phyloP scores from a whole-genome alignment of 1,140 invertebrate genomes.

The Semibalanus balanoides region DNA sequence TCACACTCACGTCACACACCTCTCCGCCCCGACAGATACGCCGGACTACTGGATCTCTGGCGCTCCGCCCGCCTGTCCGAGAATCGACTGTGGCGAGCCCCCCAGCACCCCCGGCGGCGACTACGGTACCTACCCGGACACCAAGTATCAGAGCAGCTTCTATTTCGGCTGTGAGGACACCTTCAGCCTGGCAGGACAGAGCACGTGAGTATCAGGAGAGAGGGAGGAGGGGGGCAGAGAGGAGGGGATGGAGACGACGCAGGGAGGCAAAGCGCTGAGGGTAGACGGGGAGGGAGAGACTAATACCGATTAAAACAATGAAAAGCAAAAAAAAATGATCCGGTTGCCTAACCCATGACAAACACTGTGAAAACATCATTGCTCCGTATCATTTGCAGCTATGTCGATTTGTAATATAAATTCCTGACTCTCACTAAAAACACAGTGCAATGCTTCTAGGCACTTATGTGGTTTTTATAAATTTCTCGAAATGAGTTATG shows the following conservation, averaged over 20 bases:
- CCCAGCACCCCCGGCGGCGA: conserved; percentile 79
- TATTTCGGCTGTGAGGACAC: conserved; percentile 92
- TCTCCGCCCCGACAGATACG: conserved; percentile 43
- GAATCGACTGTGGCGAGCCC: conserved; percentile 72
- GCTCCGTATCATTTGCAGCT: too few relatives aligned
- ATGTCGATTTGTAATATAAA: too few relatives aligned
- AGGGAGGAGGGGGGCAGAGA: not conserved
- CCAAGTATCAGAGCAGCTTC: conserved; percentile 79
- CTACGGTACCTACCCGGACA: conserved; percentile 74
- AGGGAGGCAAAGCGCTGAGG: too few relatives aligned
- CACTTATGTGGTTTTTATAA: too few relatives aligned
- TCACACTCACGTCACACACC: conserved; percentile 10
- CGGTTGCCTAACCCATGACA: too few relatives aligned
- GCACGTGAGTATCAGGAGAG: conserved; percentile 49
- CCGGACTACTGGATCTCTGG: conserved; percentile 88
- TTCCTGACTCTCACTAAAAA: too few relatives aligned
- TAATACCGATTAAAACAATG: too few relatives aligned
- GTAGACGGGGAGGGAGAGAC: too few relatives aligned
- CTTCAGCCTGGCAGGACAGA: conserved; percentile 84
- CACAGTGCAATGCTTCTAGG: too few relatives aligned
- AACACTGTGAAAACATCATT: too few relatives aligned
- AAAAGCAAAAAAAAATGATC: too few relatives aligned
- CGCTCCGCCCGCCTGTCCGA: conserved; percentile 62
- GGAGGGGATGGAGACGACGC: not conserved
- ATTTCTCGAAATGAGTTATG: too few relatives aligned